A percentile compares a stretch with the other conserved stretches of the same genome.
phyloP scores from a whole-genome alignment of 2,797 vertebrate genomes.

The Danio kyathit region DNA sequence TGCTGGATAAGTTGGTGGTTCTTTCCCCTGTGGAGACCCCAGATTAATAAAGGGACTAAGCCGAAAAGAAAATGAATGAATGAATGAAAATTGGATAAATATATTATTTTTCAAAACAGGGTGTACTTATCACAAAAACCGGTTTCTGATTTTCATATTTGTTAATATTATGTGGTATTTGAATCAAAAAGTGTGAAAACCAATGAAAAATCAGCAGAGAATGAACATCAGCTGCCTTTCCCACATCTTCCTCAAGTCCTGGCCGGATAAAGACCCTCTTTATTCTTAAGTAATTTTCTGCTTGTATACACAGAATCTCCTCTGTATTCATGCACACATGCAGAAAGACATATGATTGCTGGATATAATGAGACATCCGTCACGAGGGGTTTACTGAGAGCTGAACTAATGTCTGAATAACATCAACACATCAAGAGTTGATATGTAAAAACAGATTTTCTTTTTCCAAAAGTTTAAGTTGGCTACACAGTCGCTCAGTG shows the following conservation, averaged over 20 bases:
- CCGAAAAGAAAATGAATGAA: no score
- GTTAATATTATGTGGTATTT: not conserved
- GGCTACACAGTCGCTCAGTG: no score
- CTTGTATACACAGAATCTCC: constrained; percentile 39
- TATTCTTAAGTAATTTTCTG: not conserved
- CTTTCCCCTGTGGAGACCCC: no score
- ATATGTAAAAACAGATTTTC: no score
- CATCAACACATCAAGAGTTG: not conserved
- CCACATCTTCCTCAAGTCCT: not conserved
- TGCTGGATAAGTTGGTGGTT: no score
- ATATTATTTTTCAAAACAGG: no score
- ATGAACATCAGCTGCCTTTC: not conserved
- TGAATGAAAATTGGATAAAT: no score
- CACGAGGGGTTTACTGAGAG: constrained; percentile 1
- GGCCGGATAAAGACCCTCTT: constrained; percentile 25
- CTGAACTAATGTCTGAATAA: not conserved
- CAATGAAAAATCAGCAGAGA: not conserved
- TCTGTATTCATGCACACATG: not conserved
- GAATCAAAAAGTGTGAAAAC: not conserved
- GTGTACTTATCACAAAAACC: no score
- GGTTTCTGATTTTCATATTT: no score
- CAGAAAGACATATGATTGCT: constrained; percentile 12
- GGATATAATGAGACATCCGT: not conserved
- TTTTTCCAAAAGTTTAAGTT: no score
- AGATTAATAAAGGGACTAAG: no score